Evolutionary conservation across 2,888 invertebrate species (phyloP).

Genomic region (Kuschelorhynchus macadamiae): DNA sequence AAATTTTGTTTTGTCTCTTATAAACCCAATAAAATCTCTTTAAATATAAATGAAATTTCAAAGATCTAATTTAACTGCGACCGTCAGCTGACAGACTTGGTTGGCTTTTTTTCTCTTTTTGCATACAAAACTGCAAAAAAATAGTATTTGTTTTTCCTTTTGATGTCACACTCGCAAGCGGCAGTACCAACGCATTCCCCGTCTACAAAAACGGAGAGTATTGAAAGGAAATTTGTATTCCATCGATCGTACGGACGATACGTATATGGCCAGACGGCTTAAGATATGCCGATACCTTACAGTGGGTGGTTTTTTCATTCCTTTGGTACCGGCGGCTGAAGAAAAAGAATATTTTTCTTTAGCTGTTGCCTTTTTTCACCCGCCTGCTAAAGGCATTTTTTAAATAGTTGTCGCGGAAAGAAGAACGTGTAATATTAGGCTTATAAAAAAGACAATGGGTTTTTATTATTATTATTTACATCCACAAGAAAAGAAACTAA

Average conservation of each 20-base stretch:
- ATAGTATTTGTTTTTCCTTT: neutral
- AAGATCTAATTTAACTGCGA: too few relatives aligned
- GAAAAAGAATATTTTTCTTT: slow-evolving; percentile 24
- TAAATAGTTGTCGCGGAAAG: slow-evolving; percentile 1
- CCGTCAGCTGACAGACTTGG: too few relatives aligned
- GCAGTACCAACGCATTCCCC: slow-evolving; percentile 22
- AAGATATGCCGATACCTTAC: slow-evolving; percentile 35
- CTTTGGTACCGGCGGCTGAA: neutral
- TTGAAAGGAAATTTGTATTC: slow-evolving; percentile 39
- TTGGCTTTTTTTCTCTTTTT: too few relatives aligned
- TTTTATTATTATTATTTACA: too few relatives aligned
- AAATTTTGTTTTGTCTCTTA: too few relatives aligned
- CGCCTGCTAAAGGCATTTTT: slow-evolving; percentile 9
- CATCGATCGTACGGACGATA: slow-evolving; percentile 29
- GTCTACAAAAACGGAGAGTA: slow-evolving; percentile 22
- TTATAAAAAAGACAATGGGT: neutral
- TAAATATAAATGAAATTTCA: too few relatives aligned
- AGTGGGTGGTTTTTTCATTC: slow-evolving; percentile 34
- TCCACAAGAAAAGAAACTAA: too few relatives aligned
- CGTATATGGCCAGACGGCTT: slow-evolving; percentile 29
- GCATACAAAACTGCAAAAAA: too few relatives aligned
- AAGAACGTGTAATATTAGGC: too few relatives aligned
- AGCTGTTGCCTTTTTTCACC: slow-evolving; percentile 20
- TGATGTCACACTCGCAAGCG: slow-evolving; percentile 17
- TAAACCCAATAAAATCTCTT: too few relatives aligned